Conservation (phyloP, 2,888 invertebrate species). For the Nomada lathburiana region DNA sequence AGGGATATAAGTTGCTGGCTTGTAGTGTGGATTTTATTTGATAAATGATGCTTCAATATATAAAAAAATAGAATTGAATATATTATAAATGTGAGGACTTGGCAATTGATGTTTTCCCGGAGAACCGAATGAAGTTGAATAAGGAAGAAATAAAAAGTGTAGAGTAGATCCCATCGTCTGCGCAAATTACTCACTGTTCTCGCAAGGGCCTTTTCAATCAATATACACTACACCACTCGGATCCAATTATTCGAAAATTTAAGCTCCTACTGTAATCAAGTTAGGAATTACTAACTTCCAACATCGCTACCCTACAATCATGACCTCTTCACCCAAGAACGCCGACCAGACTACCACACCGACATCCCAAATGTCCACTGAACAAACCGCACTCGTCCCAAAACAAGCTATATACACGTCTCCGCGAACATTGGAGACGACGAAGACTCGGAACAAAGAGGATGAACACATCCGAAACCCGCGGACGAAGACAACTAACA, state of each 20-base stretch:
- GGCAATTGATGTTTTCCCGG: no score
- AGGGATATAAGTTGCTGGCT: neutral
- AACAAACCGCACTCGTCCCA: neutral
- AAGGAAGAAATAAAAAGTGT: no score
- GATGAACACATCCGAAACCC: neutral
- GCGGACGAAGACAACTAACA: neutral
- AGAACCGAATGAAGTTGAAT: no score
- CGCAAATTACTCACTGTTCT: no score
- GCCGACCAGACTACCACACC: neutral
- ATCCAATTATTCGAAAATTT: no score
- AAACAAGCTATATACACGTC: neutral
- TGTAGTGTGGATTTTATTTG: neutral
- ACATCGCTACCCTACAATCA: neutral
- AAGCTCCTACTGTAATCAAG: no score
- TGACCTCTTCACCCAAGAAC: neutral
- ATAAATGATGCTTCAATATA: neutral
- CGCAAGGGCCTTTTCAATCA: no score
- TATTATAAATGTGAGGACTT: neutral
- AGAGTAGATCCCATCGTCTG: no score
- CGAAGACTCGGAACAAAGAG: conserved; percentile 10
- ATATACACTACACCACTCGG: no score
- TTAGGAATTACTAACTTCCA: no score
- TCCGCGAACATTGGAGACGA: neutral
- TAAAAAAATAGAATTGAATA: neutral
- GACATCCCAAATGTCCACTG: neutral